A percentile compares a stretch with the other conserved stretches of the same genome.
Conservation (phyloP, 1,140 invertebrate genomes). For the Olivierus martensii region DNA sequence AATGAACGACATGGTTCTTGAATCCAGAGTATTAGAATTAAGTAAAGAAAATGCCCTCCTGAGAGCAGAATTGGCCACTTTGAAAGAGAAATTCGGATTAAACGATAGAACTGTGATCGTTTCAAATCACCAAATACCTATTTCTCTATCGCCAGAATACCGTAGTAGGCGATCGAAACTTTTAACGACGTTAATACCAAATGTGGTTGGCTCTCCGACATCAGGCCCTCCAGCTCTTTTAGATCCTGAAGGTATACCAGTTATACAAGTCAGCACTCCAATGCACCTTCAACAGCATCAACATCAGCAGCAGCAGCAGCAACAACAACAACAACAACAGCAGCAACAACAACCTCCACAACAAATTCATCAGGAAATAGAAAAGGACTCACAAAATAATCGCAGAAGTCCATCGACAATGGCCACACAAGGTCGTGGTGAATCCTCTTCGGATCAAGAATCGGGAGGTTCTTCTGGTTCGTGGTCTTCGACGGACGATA, state of each 20-base stretch:
- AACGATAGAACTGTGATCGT: neutral
- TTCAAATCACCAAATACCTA: neutral
- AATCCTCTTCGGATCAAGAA: neutral
- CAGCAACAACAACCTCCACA: slow-evolving; percentile 11
- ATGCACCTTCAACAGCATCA: slow-evolving; percentile 6
- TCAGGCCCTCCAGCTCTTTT: too few relatives aligned
- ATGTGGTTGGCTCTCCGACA: too few relatives aligned
- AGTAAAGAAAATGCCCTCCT: slow-evolving; percentile 89
- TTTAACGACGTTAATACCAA: neutral
- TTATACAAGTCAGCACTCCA: too few relatives aligned
- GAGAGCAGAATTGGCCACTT: slow-evolving; percentile 77
- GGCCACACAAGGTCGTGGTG: neutral
- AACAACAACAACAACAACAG: slow-evolving; percentile 11
- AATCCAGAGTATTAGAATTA: slow-evolving; percentile 81
- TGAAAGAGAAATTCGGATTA: slow-evolving; percentile 77
- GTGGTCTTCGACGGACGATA: slow-evolving; percentile 19
- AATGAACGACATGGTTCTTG: slow-evolving; percentile 92
- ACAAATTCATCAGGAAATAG: neutral
- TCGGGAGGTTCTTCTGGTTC: slow-evolving; percentile 6
- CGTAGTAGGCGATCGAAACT: neutral
- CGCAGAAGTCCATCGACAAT: neutral
- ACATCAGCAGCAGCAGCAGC: slow-evolving; percentile 6
- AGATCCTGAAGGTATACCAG: too few relatives aligned
- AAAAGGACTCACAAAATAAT: too few relatives aligned
- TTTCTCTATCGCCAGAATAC: neutral